Evolutionary conservation across 2,113 vertebrate species (phyloP).

Genomic region (Dinomys branickii): DNA sequence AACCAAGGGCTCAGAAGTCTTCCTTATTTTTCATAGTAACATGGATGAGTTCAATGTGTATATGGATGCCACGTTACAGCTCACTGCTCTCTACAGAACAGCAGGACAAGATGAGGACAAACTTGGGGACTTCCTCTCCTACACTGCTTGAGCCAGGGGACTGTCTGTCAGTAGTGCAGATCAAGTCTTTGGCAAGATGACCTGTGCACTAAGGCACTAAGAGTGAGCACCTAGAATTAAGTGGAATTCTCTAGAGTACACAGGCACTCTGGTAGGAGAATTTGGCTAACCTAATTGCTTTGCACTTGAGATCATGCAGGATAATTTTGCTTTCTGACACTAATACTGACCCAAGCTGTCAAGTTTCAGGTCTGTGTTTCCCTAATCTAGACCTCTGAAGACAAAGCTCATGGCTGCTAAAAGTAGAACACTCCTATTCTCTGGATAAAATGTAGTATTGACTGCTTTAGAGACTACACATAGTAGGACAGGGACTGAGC

Average conservation of each 20-base stretch:
- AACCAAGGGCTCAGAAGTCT: not conserved
- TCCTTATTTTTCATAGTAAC: constrained; percentile 2
- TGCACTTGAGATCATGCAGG: not conserved
- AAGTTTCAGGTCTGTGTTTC: not conserved
- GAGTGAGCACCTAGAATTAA: not conserved
- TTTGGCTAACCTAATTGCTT: too few relatives aligned
- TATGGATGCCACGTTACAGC: not conserved
- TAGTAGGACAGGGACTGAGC: not conserved
- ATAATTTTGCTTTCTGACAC: not conserved
- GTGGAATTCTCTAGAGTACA: too few relatives aligned
- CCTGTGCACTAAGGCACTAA: not conserved
- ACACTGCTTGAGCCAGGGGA: not conserved
- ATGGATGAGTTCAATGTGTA: not conserved
- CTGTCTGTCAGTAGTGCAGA: not conserved
- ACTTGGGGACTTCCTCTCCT: not conserved
- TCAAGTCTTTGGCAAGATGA: not conserved
- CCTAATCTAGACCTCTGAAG: not conserved
- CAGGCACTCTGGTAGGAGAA: not conserved
- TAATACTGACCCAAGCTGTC: not conserved
- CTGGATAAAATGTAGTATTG: not conserved
- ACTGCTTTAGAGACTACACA: not conserved
- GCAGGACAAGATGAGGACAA: not conserved
- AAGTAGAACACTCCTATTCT: not conserved
- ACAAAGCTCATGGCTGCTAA: not conserved
- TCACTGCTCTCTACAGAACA: not conserved